Evolutionary conservation across 30 jellyfish, hydroid and myxozoan species (phyloP), one percentile per base, ranked within the genome.

Genomic region (Hydractinia symbiolongicarpus): DNA sequence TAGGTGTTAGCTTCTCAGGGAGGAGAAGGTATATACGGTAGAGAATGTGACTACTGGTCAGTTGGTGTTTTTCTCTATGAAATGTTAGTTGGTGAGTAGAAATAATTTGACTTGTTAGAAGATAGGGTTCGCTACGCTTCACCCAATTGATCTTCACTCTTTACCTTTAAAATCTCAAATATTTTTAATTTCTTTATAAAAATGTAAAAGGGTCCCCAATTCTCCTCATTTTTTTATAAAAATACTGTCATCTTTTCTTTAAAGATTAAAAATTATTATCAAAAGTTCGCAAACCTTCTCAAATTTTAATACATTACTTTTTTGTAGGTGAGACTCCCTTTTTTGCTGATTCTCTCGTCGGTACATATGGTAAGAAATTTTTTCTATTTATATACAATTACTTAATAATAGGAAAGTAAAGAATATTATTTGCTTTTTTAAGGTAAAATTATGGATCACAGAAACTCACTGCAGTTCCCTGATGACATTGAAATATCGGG

Each of bases 41-140:
- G 88, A 20, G 99, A 93, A 64, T 88, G 95, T 60, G 99, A 93
- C 71, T 93, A 94, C 94, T 93, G 99, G 99, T 83, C 97, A 4
- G 99, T 88, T 61, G 99, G 99, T 15, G 94, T 93, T n/a, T 84
- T 93, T 68, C 83, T 93, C 11, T 93, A 93, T 78, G 99, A 93
- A 88, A 85, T 93, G 95, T 88, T 93, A 4, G 94, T 93, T 20
- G 99, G 98, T 91, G 64, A 57, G 93, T 82, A 7, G 16, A 7
- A 68, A 8, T 52, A 14, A 14, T 9, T 1, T 40, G 30, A 14
- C 78, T 11, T 69, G 15, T 30, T 0, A 20, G 4, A 6, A 66
- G 21, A 6, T 13, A 66, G 21, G 4, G 8, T 66, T 66, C 4
- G 10, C 0, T 19, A 7, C 50, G 8, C 8, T 4, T 30, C 44